A percentile compares a stretch with the other conserved stretches of the same genome.
phyloP scores from a whole-genome alignment of 2,797 vertebrate genomes.

The Liparis tanakae region DNA sequence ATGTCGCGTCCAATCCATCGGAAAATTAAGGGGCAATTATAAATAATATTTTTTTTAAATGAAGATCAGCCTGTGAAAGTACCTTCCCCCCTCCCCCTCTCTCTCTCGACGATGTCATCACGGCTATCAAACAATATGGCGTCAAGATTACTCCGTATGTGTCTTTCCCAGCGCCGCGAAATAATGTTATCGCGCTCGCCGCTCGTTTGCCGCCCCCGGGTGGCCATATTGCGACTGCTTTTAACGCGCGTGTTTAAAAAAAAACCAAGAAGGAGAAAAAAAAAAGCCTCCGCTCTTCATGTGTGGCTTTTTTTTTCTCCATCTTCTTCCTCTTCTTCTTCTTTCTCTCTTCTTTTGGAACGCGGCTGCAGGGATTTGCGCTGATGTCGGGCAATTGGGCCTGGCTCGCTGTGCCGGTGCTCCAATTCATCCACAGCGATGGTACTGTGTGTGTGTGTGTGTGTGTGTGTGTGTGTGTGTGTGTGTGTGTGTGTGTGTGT shows the following conservation, averaged over 20 bases:
- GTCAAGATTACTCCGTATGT: too few species aligned
- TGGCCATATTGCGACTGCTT: not conserved
- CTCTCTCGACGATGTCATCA: not conserved
- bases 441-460: not conserved
- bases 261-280: conserved; percentile 2
- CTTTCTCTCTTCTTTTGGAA: conserved; percentile 2
- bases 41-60: too few species aligned
- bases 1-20: not conserved
- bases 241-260: not conserved
- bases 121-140: not conserved
- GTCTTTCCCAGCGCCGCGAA: too few species aligned
- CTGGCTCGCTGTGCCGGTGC: conserved; percentile 11
- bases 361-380: conserved; percentile 2
- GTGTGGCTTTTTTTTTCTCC: conserved; percentile 1
- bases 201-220: not conserved
- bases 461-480: not conserved
- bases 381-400: conserved; percentile 18
- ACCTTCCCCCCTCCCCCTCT: too few species aligned
- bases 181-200: not conserved
- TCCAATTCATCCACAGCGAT: not conserved
- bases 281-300: conserved; percentile 1
- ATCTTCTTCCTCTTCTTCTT: too few species aligned
- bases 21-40: not conserved
- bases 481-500: not conserved
- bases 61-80: too few species aligned